A percentile compares a stretch with the other conserved stretches of the same genome.
phyloP scores from a whole-genome alignment of 2,888 invertebrate genomes.

The Girardia tigrina region DNA sequence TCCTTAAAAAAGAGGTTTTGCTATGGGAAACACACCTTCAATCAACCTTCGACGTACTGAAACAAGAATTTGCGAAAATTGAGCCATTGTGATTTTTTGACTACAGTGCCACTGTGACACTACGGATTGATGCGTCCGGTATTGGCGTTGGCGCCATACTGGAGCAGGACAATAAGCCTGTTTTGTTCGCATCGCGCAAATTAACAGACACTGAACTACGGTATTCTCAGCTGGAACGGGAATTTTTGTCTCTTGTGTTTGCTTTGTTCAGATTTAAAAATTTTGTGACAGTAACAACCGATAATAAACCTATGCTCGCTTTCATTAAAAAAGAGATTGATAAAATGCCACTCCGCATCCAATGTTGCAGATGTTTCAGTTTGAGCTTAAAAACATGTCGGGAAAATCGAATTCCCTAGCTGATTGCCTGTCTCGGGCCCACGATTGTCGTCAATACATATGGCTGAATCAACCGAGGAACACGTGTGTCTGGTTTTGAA shows the following conservation, averaged over 20 bases:
- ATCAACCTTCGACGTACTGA: constrained; percentile 18
- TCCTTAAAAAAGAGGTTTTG: constrained; percentile 9
- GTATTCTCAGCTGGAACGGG: constrained; percentile 36
- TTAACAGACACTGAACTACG: constrained; percentile 32
- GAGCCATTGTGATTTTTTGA: constrained; percentile 25
- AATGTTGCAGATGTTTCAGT: constrained; percentile 29
- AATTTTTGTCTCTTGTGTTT: constrained; percentile 35
- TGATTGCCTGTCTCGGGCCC: constrained; percentile 24
- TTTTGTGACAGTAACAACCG: constrained; percentile 34
- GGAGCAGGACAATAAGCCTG: constrained; percentile 27
- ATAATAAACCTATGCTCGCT: constrained; percentile 34
- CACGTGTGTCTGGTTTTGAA: no score
- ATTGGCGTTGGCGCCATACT: constrained; percentile 21
- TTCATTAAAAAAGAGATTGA: constrained; percentile 29
- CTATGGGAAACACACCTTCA: constrained; percentile 20
- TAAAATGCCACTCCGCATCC: constrained; percentile 21
- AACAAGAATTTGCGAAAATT: constrained; percentile 9
- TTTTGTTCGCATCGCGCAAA: constrained; percentile 37
- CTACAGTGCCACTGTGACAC: neutral
- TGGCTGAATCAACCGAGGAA: no score
- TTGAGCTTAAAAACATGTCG: constrained; percentile 24
- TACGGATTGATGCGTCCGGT: constrained; percentile 25
- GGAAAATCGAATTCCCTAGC: constrained; percentile 30
- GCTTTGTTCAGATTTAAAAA: constrained; percentile 35
- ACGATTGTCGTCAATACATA: no score